Evolutionary conservation across 2,888 invertebrate genomes (phyloP), one percentile per base, ranked within the genome.

Genomic region (Xanthia togata): DNA sequence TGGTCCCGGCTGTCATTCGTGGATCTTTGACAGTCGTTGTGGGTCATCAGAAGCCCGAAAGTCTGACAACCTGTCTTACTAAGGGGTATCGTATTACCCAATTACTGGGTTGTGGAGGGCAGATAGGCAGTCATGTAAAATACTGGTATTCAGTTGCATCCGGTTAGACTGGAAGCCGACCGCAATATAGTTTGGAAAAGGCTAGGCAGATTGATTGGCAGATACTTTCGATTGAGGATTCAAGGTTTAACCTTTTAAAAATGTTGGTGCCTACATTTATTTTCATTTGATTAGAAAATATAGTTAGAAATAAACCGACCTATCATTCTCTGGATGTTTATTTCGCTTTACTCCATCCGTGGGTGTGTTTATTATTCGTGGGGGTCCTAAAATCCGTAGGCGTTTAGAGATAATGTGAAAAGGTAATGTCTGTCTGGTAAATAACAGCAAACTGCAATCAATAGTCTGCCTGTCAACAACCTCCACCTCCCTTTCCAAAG

Each of bases 351-450:
- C 31, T 50, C n/a, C 6, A 4, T 14, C 1, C 14, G 78, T 73
- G 81, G 78, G 50, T 50, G 62, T 63, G 5, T 38, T n/a, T 47
- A 6, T 23, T 9, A 50, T n/a, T 1, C 17, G 57, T 78, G 55
- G 68, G 57, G 31, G 11, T 67, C 2, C 17, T 6, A 3, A n/a
- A 26, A n/a, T 20, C 38, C 38, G 55, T 78, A 63, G 73, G 73
- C 38, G 73, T 50, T 4, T 9, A 44, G 14, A 26, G 35, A 77
- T 23, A 77, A 41, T 38, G 35, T 64, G 26, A 67, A 57, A 35
- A 26, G 35, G 17, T 31, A 38, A 3, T 12, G 50, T 1, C 20
- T 38, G 31, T 31, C 53, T 47, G 5, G 5, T 26, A 53, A 20
- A 73, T 17, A 73, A 62, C 14, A n/a, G 23, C 6, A 35, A 76